phyloP scores from a whole-genome alignment of 2,113 vertebrate species.

The Hipposideros armiger region DNA sequence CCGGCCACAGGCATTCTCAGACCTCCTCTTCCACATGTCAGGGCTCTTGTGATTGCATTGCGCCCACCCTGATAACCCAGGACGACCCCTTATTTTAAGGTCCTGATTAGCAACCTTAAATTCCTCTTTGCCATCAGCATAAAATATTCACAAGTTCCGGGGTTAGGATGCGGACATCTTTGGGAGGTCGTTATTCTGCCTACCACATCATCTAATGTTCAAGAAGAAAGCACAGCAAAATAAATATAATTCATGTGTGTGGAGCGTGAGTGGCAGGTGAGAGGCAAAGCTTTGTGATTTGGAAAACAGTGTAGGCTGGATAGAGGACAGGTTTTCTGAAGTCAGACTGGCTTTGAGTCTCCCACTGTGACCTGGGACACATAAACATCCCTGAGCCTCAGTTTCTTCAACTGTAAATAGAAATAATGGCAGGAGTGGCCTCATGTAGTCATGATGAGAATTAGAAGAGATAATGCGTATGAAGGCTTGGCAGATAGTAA shows the following conservation, averaged over 20 bases:
- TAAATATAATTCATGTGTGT: too few relatives aligned
- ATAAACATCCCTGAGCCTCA: not conserved
- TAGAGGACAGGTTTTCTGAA: not conserved
- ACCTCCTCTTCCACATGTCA: not conserved
- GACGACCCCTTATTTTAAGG: not conserved
- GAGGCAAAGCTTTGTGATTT: not conserved
- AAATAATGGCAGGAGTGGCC: not conserved
- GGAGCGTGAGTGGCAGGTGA: not conserved
- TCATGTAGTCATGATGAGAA: not conserved
- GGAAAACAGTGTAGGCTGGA: not conserved
- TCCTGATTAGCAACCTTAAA: not conserved
- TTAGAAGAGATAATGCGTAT: not conserved
- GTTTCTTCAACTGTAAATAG: not conserved
- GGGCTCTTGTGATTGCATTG: not conserved
- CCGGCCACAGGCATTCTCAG: not conserved
- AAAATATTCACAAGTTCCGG: not conserved
- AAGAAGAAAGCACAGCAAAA: not conserved
- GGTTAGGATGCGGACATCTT: not conserved
- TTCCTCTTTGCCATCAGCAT: not conserved
- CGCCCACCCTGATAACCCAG: not conserved
- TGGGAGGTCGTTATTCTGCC: not conserved
- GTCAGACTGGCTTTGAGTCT: not conserved
- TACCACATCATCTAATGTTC: not conserved
- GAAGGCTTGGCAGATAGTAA: constrained; percentile 68
- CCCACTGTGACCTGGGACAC: not conserved